Evolutionary conservation across 2,888 invertebrate species (phyloP).

Genomic region (Barypeithes pellucidus): DNA sequence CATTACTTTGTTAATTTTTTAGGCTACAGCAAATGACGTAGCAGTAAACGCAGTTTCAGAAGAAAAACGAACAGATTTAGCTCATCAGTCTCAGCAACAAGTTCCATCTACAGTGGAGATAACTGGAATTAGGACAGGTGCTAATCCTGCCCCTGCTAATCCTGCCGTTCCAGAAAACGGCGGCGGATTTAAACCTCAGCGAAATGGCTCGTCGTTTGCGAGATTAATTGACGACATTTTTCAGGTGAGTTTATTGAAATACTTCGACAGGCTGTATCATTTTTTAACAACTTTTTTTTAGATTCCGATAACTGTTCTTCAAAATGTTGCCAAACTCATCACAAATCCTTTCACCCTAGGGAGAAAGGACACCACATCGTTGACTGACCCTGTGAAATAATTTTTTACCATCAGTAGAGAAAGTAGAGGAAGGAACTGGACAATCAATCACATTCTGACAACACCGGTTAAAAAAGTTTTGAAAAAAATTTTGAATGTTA

Average conservation of each 20-base stretch:
- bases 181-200: conserved; percentile 63
- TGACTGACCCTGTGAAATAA: conserved; percentile 36
- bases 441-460: neutral
- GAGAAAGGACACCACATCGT: conserved; percentile 59
- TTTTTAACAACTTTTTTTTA: conserved; percentile 41
- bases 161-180: conserved; percentile 54
- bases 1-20: conserved; percentile 38
- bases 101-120: conserved; percentile 61
- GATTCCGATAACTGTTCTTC: conserved; percentile 68
- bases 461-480: neutral
- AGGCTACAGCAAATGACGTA: conserved; percentile 65
- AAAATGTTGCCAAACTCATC: conserved; percentile 66
- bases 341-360: conserved; percentile 65
- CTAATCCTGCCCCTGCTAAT: conserved; percentile 56
- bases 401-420: no score
- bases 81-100: conserved; percentile 33
- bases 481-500: no score
- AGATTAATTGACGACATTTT: conserved; percentile 68
- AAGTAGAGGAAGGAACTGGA: neutral
- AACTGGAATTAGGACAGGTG: conserved; percentile 62
- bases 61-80: conserved; percentile 56
- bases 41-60: conserved; percentile 62
- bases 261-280: no score
- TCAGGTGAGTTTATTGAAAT: conserved; percentile 63
- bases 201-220: conserved; percentile 65